Evolutionary conservation across 2,113 vertebrate species (phyloP), one percentile per base, ranked within the genome.

Genomic region (Psilopogon haemacephalus): DNA sequence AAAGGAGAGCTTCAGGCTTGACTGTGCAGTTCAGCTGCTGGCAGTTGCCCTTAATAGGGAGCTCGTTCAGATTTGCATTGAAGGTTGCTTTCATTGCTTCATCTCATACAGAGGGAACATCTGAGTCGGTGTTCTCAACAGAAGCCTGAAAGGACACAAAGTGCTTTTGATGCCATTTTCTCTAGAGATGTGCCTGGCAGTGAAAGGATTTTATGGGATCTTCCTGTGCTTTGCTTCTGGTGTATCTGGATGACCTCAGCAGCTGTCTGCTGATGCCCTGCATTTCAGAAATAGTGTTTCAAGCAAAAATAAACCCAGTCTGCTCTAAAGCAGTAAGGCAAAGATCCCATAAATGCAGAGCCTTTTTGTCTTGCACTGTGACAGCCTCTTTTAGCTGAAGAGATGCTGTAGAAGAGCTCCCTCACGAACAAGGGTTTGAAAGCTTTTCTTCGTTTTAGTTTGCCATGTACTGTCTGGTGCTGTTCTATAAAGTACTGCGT

Each of bases 401-500:
- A 48, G 20, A 13, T 79, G 33, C 30, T 71, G 30, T 81, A 33
- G 33, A 92, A 70, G 32, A 83, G 21, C 15, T 59, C 26, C 32
- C 7, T 75, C 21, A 30, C 32, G 70, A 64, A 35, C 27, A 55
- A 20, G 40, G 15, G 68, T 21, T 92, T 78, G 54, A 85, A 75
- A 79, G n/a, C 18, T 79, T 83, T 78, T 44, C 15, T 88, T 59
- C 0, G 8, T 97, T 69, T 86, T 91, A 99, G 99, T 99, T 99
- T 98, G 99, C 99, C 75, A 99, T 99, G 99, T 99, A 99, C 95
- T 99, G 99, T 94, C 98, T 99, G 88, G 98, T 99, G 95, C 98
- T 99, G 69, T 99, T 99, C 97, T 99, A 99, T 95, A 98, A 98
- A 96, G 98, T 99, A 14, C 97, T 99, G 5, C 98, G 98, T 90